Base-by-base conservation (phyloP, 2,797 vertebrate genomes). In the Lates japonicus region DNA sequence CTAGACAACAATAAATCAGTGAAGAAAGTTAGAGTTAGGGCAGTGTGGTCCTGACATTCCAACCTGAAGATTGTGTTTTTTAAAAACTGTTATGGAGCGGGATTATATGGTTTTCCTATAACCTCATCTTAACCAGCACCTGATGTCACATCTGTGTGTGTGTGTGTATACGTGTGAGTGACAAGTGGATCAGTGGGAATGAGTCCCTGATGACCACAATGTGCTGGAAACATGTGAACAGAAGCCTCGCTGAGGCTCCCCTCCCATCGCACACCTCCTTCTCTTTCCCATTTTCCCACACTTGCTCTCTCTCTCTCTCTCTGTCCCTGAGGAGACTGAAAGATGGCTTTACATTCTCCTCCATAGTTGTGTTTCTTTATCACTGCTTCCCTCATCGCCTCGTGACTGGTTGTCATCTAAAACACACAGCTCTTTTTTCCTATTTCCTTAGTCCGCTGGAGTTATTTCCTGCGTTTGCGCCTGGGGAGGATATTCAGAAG, bases 101-200 rank as follows among this genome's bases (percentile, higher is more conserved):
- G 71, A 80, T 74, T 71, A 72, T 83, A 85, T 91, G 88, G 78
- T 90, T 93, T 92, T 90, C 63, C 80, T 80, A 91, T 93, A 87
- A 89, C 78, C 74, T 91, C 86, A 90, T 78, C 78, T 77, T 19
- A 77, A 74, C 1, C 66, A 80, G 67, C 83, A 88, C 76, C 87
- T 87, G 88, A 86, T 88, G 80, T 76, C 70, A 81, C 74, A 63
- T 64, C 70, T 84, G 55, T 66, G 52, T 79, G 64, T 17, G 48
- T 59, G 57, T 62, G 42, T 68, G 37, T 82, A 44, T 46, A 31
- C 54, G 78, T 70, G 52, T 83, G 82, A 80, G 81, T 89, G 90
- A 80, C 78, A 83, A 73, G 76, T 55, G 78, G 84, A 86, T 86
- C 76, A 60, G 83, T 68, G 84, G 68, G 78, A 92, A 88, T 48